Conservation (phyloP, 2,888 invertebrate genomes). For the Philaethria dido region DNA sequence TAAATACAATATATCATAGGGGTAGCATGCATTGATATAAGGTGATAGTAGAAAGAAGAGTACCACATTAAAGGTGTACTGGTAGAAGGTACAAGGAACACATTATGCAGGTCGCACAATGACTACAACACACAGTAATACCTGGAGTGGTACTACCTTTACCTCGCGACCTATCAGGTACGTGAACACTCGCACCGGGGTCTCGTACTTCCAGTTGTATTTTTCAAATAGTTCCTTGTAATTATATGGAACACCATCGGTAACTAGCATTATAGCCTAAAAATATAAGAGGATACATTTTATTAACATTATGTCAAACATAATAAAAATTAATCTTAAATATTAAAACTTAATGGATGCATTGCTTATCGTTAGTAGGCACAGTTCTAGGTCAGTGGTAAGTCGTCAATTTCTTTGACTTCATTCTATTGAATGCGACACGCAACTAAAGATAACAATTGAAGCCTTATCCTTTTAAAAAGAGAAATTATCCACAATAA, state of each 20-base stretch:
- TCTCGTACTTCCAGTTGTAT: constrained; percentile 92
- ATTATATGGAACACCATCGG: constrained; percentile 98
- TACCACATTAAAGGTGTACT: constrained; percentile 82
- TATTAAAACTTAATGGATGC: too few relatives aligned
- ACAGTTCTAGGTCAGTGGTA: background rate
- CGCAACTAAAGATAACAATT: background rate
- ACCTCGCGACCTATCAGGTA: constrained; percentile 97
- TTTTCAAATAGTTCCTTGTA: constrained; percentile 95
- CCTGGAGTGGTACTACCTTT: constrained; percentile 85
- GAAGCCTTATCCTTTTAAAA: background rate
- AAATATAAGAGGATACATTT: constrained; percentile 35
- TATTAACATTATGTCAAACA: too few relatives aligned
- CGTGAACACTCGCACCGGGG: constrained; percentile 97
- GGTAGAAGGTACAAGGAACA: constrained; percentile 71
- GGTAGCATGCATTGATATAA: constrained; percentile 40
- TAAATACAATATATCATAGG: constrained; percentile 28
- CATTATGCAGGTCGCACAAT: constrained; percentile 83
- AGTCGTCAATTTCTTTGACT: background rate
- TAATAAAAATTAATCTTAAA: background rate
- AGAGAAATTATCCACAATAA: background rate
- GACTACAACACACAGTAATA: constrained; percentile 83
- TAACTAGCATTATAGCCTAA: constrained; percentile 98
- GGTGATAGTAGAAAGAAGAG: constrained; percentile 57
- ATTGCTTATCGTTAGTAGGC: too few relatives aligned
- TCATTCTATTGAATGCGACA: background rate